Evolutionary conservation across 2,113 vertebrate species (phyloP).

Genomic region (Malurus elegans): DNA sequence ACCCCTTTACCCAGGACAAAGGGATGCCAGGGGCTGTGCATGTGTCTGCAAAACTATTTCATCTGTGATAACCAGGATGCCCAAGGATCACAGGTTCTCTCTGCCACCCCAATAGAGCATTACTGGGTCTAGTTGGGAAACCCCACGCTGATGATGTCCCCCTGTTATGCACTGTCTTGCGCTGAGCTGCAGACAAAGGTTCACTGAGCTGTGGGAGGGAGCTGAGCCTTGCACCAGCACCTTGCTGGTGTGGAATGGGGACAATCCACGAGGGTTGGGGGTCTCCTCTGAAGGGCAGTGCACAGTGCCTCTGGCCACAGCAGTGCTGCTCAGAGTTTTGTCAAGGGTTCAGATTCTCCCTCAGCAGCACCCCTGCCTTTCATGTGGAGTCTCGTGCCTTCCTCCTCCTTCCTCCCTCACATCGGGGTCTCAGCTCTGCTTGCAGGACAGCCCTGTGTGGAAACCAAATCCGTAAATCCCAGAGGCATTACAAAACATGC

Average conservation of each 20-base stretch:
- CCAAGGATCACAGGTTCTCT: not conserved
- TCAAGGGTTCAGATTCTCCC: not conserved
- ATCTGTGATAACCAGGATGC: not conserved
- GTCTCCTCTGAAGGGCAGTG: not conserved
- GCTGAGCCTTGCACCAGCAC: not conserved
- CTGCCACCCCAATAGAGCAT: not conserved
- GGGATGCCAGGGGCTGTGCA: fast-evolving
- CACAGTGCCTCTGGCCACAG: fast-evolving
- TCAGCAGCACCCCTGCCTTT: not conserved
- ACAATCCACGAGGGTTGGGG: fast-evolving
- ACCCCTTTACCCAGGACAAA: not conserved
- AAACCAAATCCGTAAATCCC: slow-evolving; percentile 56
- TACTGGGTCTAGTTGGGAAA: not conserved
- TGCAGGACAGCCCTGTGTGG: not conserved
- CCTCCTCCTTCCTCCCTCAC: not conserved
- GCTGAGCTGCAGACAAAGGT: not conserved
- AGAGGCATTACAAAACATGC: slow-evolving; percentile 40
- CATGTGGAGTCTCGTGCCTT: not conserved
- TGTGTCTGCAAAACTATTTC: not conserved
- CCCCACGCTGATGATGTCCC: fast-evolving
- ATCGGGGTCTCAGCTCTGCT: not conserved
- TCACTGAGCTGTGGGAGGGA: fast-evolving
- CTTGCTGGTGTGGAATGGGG: not conserved
- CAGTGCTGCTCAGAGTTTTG: fast-evolving
- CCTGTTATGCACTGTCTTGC: fast-evolving